These are phyloP conservation scores for Caenorhabditis auriculariae DNA, from an alignment of 2,888 invertebrate species.

Conservation along the genomic window DNA sequence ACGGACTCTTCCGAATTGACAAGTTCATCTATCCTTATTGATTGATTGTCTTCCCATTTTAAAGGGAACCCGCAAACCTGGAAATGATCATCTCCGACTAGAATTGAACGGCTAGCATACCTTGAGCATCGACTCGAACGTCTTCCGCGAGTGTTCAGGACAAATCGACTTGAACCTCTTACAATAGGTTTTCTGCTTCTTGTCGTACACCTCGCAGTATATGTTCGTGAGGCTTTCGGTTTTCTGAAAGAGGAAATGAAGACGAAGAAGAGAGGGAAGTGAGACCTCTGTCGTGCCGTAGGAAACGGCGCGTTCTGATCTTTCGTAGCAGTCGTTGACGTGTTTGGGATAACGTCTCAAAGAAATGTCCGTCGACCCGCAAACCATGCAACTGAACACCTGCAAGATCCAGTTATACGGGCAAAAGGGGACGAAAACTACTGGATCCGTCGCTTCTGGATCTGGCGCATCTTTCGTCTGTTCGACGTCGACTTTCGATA, in stretches of 20 bases:
- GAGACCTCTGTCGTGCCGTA: constrained; percentile 34
- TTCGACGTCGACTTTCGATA: too few relatives aligned
- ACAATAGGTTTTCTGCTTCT: constrained; percentile 80
- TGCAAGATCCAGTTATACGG: too few relatives aligned
- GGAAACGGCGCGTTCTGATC: constrained; percentile 47
- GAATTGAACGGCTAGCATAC: too few relatives aligned
- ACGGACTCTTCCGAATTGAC: constrained; percentile 16
- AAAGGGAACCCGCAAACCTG: constrained; percentile 37
- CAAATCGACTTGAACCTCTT: constrained; percentile 91
- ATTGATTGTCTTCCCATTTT: constrained; percentile 15
- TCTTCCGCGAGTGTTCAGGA: constrained; percentile 93
- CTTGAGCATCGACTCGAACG: constrained; percentile 62
- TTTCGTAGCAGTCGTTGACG: constrained; percentile 49
- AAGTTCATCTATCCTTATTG: constrained; percentile 9
- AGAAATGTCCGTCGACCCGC: constrained; percentile 12
- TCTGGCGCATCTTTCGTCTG: too few relatives aligned
- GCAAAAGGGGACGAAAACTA: too few relatives aligned
- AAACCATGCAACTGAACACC: constrained; percentile 22
- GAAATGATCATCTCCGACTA: too few relatives aligned
- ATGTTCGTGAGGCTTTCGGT: constrained; percentile 72
- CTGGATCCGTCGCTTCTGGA: too few relatives aligned
- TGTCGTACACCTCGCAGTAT: constrained; percentile 94
- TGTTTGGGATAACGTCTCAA: constrained; percentile 32
- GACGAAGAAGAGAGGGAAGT: background rate
- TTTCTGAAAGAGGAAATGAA: constrained; percentile 10